Percentiles rank a stretch among this genome's conserved stretches.
Conservation (phyloP, 2,888 invertebrate species). For the Phortica magna region DNA sequence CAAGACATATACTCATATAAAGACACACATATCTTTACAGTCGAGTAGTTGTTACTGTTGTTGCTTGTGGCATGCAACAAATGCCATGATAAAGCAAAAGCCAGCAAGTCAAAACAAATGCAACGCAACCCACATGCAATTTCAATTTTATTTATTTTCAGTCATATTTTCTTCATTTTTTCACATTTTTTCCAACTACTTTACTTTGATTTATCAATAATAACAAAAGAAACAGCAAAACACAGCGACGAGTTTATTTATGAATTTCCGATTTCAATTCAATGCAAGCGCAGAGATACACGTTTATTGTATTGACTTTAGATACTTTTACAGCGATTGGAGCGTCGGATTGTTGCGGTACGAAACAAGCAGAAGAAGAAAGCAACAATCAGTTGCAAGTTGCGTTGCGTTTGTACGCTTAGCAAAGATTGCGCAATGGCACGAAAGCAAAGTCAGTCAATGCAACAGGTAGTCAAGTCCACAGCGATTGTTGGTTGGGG, state of each 20-base stretch:
- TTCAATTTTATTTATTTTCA: slow-evolving; percentile 20
- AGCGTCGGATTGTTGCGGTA: not conserved
- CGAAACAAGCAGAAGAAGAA: slow-evolving; percentile 1
- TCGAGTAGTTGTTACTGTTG: not conserved
- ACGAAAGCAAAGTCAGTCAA: slow-evolving; percentile 18
- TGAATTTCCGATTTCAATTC: slow-evolving; percentile 65
- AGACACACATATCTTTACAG: not conserved
- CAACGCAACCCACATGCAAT: slow-evolving; percentile 35
- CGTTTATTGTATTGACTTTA: slow-evolving; percentile 12
- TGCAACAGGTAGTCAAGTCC: not conserved
- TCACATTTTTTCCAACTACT: slow-evolving; percentile 47
- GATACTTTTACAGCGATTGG: slow-evolving; percentile 23
- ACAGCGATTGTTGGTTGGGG: not conserved
- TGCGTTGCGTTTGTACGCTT: not conserved
- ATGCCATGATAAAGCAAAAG: not conserved
- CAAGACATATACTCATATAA: not conserved
- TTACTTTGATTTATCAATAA: slow-evolving; percentile 68
- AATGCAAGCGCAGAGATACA: slow-evolving; percentile 50
- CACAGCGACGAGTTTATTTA: slow-evolving; percentile 59
- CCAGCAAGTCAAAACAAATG: not conserved
- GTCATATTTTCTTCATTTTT: too few relatives aligned
- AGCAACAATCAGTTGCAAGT: not conserved
- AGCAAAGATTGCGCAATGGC: slow-evolving; percentile 29
- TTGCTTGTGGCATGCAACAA: not conserved
- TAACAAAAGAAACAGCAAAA: slow-evolving; percentile 39